Base-by-base conservation (phyloP, 1,140 invertebrate species). In the Brachionus koreanus region DNA sequence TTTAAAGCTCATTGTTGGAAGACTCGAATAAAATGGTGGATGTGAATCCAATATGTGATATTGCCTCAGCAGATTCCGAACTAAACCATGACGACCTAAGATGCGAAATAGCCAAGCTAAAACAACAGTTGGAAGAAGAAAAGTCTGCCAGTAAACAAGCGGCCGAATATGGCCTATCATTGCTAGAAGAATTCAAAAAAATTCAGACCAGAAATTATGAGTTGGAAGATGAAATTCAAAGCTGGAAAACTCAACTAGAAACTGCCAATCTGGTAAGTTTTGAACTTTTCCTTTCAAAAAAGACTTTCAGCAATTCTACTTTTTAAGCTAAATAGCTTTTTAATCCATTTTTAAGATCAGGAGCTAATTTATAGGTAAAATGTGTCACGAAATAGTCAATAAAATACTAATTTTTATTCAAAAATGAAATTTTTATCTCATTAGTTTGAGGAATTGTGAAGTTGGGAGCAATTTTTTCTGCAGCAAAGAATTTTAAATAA, bases 81-180 rank as follows among this genome's bases (percentile, higher is more conserved):
- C 49, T 57, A 57, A 57, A 57, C 49, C 49, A 74, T 25, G 69
- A 74, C 23, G 69, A 74, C 3, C 12, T 74, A 16, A 57, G 29
- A 19, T 19, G 29, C 12, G 49, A 79, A n/a, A 3, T 79, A 9
- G n/a, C n/a, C 4, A 79, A 65, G 12, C 5, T 79, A 16, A 37
- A 23, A n/a, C 49, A 57, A 13, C 76, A 79, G 35, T 9, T 79
- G 5, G 76, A 79, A 37, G 76, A 79, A 61, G 76, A 79, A 79
- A 79, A 79, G n/a, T 79, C 76, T 23, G 57, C 23, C 43, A 65
- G 49, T 19, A 82, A 82, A 65, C 57, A 82, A 65, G 77, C 77
- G 25, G 77, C 77, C 29, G 77, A 82, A 42, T 82, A 82, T 42
- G 77, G 77, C 10, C 33, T 82, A 6, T 43, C 77, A 10, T 49